Evolutionary conservation across 1,140 invertebrate genomes (phyloP).

Genomic region (Zaprionus nigranus): DNA sequence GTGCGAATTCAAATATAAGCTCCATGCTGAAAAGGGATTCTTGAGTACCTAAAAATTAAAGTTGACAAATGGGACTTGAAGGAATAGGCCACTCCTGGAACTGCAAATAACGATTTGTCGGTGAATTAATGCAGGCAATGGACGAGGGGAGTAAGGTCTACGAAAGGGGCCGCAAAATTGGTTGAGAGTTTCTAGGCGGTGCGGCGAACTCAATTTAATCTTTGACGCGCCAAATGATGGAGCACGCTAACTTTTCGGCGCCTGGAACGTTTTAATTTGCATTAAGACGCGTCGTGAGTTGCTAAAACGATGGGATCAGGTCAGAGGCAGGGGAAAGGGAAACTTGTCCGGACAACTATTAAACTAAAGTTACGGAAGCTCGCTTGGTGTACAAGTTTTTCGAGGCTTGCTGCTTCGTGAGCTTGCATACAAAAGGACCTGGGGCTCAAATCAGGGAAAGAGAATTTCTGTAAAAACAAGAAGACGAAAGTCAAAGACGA

Average conservation of each 20-base stretch:
- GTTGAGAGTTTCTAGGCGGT: not conserved
- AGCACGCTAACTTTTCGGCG: constrained; percentile 64
- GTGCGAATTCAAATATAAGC: not conserved
- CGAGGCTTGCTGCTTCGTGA: constrained; percentile 51
- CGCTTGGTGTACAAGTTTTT: constrained; percentile 65
- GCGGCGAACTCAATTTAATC: constrained; percentile 62
- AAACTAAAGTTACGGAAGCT: constrained; percentile 74
- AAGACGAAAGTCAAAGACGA: not conserved
- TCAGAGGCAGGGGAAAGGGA: constrained; percentile 17
- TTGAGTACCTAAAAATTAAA: not conserved
- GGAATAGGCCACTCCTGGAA: constrained; percentile 7
- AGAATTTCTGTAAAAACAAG: not conserved
- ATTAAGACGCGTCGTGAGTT: constrained; percentile 70
- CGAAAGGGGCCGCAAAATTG: not conserved
- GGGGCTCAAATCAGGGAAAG: not conserved
- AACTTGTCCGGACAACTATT: constrained; percentile 65
- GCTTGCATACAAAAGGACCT: constrained; percentile 70
- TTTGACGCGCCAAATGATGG: constrained; percentile 57
- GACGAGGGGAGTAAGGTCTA: not conserved
- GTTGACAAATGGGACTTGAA: constrained; percentile 27
- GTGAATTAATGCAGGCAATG: constrained; percentile 11
- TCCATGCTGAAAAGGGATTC: not conserved
- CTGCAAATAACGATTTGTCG: constrained; percentile 19
- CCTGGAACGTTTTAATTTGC: constrained; percentile 75
- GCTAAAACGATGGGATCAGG: not conserved